Conservation (phyloP, 1,140 invertebrate species). For the Hestina assimilis region DNA sequence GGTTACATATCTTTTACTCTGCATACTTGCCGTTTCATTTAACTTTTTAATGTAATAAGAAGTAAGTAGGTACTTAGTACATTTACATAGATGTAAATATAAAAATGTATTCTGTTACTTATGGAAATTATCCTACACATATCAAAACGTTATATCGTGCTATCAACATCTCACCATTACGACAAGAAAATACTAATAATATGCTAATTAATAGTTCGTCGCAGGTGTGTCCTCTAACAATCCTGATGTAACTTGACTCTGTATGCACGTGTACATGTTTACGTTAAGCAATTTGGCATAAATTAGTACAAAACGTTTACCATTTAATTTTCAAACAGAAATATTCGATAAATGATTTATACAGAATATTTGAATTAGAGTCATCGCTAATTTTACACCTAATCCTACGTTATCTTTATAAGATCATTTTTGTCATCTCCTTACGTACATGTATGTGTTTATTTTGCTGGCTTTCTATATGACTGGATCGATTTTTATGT, state of each 20-base stretch:
- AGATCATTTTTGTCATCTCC: too few relatives aligned
- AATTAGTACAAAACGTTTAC: neutral
- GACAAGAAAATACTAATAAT: constrained; percentile 4
- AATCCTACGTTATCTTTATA: too few relatives aligned
- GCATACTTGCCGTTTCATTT: neutral
- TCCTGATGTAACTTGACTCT: constrained; percentile 28
- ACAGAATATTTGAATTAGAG: neutral
- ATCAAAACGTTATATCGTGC: too few relatives aligned
- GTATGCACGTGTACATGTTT: constrained; percentile 23
- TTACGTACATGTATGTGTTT: too few relatives aligned
- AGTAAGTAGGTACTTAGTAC: neutral
- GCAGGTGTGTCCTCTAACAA: constrained; percentile 26
- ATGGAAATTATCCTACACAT: too few relatives aligned
- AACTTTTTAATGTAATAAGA: neutral
- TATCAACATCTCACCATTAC: neutral
- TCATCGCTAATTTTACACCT: neutral
- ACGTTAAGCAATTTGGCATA: constrained; percentile 1
- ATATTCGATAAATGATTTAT: neutral
- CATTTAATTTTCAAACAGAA: neutral
- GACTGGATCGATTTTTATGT: too few relatives aligned
- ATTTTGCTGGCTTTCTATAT: too few relatives aligned
- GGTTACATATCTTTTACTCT: too few relatives aligned
- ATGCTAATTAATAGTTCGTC: constrained; percentile 17
- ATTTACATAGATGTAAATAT: too few relatives aligned
- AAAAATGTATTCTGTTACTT: too few relatives aligned